phyloP scores from a whole-genome alignment of 1,140 invertebrate species.

The Lineus longissimus region DNA sequence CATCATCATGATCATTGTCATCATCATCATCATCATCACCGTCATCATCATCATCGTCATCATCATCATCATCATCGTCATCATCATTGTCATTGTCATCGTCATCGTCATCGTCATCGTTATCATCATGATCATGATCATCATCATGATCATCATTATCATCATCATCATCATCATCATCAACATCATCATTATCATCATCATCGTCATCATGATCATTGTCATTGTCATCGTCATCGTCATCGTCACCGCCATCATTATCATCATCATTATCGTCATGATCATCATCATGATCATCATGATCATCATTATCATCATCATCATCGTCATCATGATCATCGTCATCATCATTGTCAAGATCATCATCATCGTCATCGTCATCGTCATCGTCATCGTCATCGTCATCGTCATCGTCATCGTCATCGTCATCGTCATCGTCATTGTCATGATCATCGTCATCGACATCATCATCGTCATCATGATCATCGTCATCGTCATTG shows the following conservation, averaged over 20 bases:
- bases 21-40: constrained; percentile 23
- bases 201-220: too few species aligned
- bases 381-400: constrained; percentile 9
- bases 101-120: constrained; percentile 11
- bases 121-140: constrained; percentile 15
- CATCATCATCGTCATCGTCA: neutral
- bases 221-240: neutral
- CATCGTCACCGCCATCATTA: constrained; percentile 2
- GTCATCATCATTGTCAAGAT: too few species aligned
- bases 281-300: too few species aligned
- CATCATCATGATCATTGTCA: too few species aligned
- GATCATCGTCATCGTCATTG: too few species aligned
- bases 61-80: constrained; percentile 20
- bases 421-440: too few species aligned
- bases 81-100: constrained; percentile 15
- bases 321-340: too few species aligned
- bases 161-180: constrained; percentile 12
- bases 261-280: too few species aligned
- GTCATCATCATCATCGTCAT: constrained; percentile 23
- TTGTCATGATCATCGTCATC: too few species aligned
- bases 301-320: constrained; percentile 1
- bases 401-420: constrained; percentile 8
- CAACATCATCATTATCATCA: too few species aligned
- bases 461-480: too few species aligned
- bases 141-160: constrained; percentile 14